Evolutionary conservation across 2,888 invertebrate species (phyloP).

Genomic region (Protula sp.): DNA sequence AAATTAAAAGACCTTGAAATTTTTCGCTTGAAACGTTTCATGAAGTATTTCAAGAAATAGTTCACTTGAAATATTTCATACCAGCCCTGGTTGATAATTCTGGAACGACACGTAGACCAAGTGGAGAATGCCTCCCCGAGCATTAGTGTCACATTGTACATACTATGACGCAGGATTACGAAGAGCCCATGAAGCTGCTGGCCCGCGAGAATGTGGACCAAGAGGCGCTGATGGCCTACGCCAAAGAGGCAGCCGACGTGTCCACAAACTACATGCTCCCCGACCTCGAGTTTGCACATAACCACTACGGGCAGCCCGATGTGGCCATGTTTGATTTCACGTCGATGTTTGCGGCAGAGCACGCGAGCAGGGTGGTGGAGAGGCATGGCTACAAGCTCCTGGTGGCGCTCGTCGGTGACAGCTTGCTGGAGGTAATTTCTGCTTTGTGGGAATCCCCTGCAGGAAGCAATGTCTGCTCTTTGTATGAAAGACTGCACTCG

Average conservation of each 20-base stretch:
- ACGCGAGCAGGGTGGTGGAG: slow-evolving; percentile 80
- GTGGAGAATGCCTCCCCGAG: too few relatives aligned
- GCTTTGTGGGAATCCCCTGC: neutral
- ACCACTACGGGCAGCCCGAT: slow-evolving; percentile 95
- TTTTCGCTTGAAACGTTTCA: too few relatives aligned
- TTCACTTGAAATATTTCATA: too few relatives aligned
- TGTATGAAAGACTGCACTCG: too few relatives aligned
- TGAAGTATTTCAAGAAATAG: too few relatives aligned
- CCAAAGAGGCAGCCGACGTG: slow-evolving; percentile 86
- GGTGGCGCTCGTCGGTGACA: slow-evolving; percentile 91
- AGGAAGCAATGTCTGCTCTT: neutral
- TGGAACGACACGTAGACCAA: too few relatives aligned
- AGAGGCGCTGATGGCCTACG: slow-evolving; percentile 81
- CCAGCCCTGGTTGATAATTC: too few relatives aligned
- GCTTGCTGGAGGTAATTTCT: slow-evolving; percentile 72
- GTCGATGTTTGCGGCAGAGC: slow-evolving; percentile 95
- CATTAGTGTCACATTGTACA: too few relatives aligned
- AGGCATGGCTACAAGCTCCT: slow-evolving; percentile 72
- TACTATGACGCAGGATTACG: slow-evolving; percentile 81
- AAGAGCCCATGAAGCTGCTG: slow-evolving; percentile 82
- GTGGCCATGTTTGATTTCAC: slow-evolving; percentile 99
- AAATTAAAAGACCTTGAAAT: too few relatives aligned
- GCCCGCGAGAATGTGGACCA: slow-evolving; percentile 86
- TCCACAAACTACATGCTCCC: slow-evolving; percentile 48
- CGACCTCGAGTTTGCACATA: slow-evolving; percentile 84